Percentiles rank a stretch among this genome's conserved stretches.
phyloP scores from a whole-genome alignment of 2,113 vertebrate species.

The Lamprologus lemairii region DNA sequence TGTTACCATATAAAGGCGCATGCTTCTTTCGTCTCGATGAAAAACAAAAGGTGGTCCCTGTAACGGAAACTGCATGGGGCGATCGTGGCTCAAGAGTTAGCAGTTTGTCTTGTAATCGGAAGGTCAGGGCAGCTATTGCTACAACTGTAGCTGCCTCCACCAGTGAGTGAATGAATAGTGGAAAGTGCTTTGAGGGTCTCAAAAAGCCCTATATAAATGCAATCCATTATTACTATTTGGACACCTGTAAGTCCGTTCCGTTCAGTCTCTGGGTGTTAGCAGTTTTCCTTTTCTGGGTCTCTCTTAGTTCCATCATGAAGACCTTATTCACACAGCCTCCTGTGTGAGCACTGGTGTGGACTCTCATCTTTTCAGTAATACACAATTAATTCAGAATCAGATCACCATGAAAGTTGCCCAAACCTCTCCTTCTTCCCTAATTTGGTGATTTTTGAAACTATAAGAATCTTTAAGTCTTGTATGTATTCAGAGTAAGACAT shows the following conservation, averaged over 20 bases:
- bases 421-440: neutral
- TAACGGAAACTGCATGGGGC: neutral
- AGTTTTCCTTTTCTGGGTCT: neutral
- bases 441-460: neutral
- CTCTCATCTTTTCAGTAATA: neutral
- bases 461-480: neutral
- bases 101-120: neutral
- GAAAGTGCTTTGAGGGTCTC: neutral
- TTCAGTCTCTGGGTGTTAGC: neutral
- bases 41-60: neutral
- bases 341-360: neutral
- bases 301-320: neutral
- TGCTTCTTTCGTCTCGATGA: neutral
- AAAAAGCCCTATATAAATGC: neutral
- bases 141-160: neutral
- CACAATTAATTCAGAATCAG: neutral
- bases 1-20: neutral
- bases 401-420: neutral
- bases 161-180: neutral
- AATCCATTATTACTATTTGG: neutral
- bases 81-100: neutral
- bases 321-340: neutral
- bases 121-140: neutral
- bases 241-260: neutral
- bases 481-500: neutral